phyloP scores from a whole-genome alignment of 1,140 invertebrate species.

The Papilio xuthus region DNA sequence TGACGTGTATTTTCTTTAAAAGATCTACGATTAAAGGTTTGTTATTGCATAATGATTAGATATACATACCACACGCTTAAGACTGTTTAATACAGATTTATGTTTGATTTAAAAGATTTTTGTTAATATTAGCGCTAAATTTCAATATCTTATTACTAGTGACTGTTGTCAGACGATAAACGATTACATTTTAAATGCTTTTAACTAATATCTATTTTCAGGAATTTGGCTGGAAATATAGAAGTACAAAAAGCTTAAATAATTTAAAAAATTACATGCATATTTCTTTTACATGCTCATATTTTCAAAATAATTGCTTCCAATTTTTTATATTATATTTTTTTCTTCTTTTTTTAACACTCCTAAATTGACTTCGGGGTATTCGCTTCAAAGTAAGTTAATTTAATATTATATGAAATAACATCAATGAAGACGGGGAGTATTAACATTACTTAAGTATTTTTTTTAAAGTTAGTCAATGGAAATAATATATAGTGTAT shows the following conservation, averaged over 20 bases:
- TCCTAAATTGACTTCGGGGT: constrained; percentile 21
- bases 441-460: background rate
- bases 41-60: no score
- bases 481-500: no score
- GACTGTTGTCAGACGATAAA: background rate
- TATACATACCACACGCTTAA: no score
- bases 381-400: background rate
- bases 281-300: background rate
- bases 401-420: constrained; percentile 6
- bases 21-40: no score
- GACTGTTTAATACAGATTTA: no score
- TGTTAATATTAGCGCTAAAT: no score
- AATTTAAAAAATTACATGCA: background rate
- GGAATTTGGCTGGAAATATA: constrained; percentile 17
- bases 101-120: no score
- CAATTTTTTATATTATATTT: background rate
- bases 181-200: no score
- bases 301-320: background rate
- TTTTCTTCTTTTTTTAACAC: background rate
- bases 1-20: no score
- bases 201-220: constrained; percentile 33
- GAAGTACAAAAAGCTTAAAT: background rate
- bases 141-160: no score
- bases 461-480: no score
- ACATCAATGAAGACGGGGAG: background rate